Evolutionary conservation across 2,113 vertebrate species (phyloP).

Genomic region (Osmerus eperlanus): DNA sequence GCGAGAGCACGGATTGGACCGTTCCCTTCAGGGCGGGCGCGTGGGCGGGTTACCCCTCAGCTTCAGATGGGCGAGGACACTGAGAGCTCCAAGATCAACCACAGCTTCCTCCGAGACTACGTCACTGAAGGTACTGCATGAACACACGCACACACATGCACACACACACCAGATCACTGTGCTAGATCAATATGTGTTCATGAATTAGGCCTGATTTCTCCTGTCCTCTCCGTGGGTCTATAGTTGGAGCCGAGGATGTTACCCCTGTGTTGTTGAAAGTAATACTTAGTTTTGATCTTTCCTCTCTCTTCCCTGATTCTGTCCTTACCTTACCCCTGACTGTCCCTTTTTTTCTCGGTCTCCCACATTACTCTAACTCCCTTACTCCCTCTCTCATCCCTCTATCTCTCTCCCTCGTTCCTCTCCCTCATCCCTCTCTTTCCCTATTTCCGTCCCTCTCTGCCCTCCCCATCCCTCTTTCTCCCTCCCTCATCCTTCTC

Average conservation of each 20-base stretch:
- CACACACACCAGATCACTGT: too few species aligned
- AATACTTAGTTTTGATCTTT: conserved; percentile 2
- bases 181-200: background rate
- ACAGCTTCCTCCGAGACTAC: conserved; percentile 99
- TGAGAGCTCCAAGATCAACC: conserved; percentile 96
- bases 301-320: background rate
- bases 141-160: too few species aligned
- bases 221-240: background rate
- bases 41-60: conserved; percentile 83
- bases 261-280: conserved; percentile 1
- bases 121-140: conserved; percentile 91
- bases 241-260: background rate
- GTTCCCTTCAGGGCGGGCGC: conserved; percentile 89
- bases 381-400: background rate
- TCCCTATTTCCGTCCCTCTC: conserved; percentile 3
- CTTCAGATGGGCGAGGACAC: conserved; percentile 99
- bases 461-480: background rate
- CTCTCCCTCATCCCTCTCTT: conserved; percentile 1
- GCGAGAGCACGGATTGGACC: conserved; percentile 87
- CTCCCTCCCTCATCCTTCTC: background rate
- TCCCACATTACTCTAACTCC: background rate
- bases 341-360: background rate
- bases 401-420: background rate
- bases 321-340: background rate
- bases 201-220: conserved; percentile 11